Evolutionary conservation across 2,797 vertebrate genomes (phyloP).

Genomic region (Malacoraja senta): DNA sequence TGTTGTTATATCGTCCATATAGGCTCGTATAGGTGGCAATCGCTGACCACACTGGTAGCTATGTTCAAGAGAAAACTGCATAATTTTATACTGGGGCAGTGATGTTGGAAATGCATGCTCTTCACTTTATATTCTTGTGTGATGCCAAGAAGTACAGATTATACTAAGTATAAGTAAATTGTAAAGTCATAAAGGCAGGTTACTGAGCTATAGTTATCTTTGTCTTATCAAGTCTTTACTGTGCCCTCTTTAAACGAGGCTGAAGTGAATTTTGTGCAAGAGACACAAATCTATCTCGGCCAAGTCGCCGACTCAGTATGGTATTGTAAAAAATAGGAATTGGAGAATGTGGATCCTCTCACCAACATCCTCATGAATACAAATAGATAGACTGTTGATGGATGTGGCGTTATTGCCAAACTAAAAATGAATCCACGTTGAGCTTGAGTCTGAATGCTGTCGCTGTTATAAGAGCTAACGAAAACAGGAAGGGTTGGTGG

Average conservation of each 20-base stretch:
- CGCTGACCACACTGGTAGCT: not conserved
- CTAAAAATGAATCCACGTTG: not conserved
- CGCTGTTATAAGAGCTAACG: not conserved
- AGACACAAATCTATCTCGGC: not conserved
- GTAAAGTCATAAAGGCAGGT: not conserved
- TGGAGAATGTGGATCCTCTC: not conserved
- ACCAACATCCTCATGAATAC: not conserved
- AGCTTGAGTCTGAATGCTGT: not conserved
- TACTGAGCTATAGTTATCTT: not conserved
- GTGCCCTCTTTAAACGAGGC: not conserved
- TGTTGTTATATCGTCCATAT: too few relatives aligned
- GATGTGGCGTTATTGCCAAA: not conserved
- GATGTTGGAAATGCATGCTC: not conserved
- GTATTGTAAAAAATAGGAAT: not conserved
- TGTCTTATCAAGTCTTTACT: not conserved
- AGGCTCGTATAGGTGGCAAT: too few relatives aligned
- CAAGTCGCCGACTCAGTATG: not conserved
- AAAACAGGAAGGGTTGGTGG: not conserved
- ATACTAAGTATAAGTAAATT: not conserved
- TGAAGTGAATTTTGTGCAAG: not conserved
- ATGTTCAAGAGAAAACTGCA: not conserved
- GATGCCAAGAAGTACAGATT: not conserved
- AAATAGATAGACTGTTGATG: not conserved
- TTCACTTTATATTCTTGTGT: not conserved
- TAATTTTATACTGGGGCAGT: not conserved